A percentile compares a stretch with the other conserved stretches of the same genome.
These are phyloP conservation scores for Cottoperca gobio DNA, from an alignment of 2,797 vertebrate species.

Conservation along the genomic window DNA sequence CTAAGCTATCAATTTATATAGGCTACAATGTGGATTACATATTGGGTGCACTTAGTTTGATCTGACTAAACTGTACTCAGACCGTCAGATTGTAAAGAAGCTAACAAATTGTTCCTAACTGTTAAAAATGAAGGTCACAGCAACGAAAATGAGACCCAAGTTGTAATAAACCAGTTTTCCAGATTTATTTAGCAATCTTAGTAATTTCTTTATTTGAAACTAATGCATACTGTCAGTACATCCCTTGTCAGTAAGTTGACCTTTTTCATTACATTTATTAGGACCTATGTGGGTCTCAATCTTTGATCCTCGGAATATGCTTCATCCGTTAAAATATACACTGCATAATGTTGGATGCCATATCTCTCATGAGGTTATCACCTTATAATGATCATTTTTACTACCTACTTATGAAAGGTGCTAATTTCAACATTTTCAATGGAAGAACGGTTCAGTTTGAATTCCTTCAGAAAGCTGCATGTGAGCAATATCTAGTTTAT, in stretches of 20 bases:
- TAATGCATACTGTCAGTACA: background rate
- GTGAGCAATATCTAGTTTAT: constrained; percentile 1
- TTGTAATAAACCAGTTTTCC: background rate
- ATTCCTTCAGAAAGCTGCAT: constrained; percentile 29
- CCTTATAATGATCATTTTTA: background rate
- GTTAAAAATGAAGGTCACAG: background rate
- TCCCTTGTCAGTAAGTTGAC: background rate
- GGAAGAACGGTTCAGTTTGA: constrained; percentile 2
- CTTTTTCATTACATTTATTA: background rate
- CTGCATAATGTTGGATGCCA: background rate
- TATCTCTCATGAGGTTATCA: constrained; percentile 4
- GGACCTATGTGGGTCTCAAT: background rate
- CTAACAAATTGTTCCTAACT: background rate
- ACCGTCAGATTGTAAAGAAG: too few species aligned
- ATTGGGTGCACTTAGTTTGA: too few species aligned
- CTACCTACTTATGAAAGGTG: background rate
- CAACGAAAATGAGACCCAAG: background rate
- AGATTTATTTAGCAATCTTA: background rate
- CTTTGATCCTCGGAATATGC: background rate
- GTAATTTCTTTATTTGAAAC: background rate
- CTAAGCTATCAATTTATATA: too few species aligned
- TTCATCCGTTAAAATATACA: background rate
- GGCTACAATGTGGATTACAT: too few species aligned
- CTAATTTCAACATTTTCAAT: constrained; percentile 5
- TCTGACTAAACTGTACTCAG: background rate